Evolutionary conservation across 2,113 vertebrate species (phyloP), one percentile per base, ranked within the genome.

Genomic region (Hippocampus barbouri): DNA sequence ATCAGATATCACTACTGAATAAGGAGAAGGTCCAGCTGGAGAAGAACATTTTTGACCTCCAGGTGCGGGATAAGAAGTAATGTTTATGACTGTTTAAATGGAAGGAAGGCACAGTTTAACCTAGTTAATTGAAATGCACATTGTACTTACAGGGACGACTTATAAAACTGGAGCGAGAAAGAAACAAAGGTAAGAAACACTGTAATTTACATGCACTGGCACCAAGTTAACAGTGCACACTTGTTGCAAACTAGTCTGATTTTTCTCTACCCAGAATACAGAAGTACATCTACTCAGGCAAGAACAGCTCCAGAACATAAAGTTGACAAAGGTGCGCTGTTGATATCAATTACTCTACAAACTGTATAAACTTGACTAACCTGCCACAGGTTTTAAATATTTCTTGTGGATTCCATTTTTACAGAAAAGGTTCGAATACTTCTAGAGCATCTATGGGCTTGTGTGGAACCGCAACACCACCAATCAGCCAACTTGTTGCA

Each of bases 391-490:
- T 34, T 49, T 45, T 14, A 66, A 65, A 5, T 51, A 15, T n/a
- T 12, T 25, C 20, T 0, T 51, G 8, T 62, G 12, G 54, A 25
- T 68, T n/a, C 67, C 34, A 69, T 18, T 59, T 70, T 72, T 66
- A 45, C 86, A 99, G 97, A 90, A 79, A 96, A 94, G 90, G 82
- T 98, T 47, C 94, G 92, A 54, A 76, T 90, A 20, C 91, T 98
- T 8, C 78, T 99, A 11, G 89, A 95, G 75, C 91, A 94, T 66
- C 90, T 98, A 59, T 97, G 97, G 97, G 83, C 89, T 53, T 98
- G 97, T 77, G 89, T 99, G 60, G 93, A 95, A 57, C 85, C 85
- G 59, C 79, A 70, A 51, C 75, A 83, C 10, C 76, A 75, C 45
- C 47, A 68, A 21, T 47, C 80, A 7, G 15, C 38, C 56, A 79